Evolutionary conservation across 2,113 vertebrate species (phyloP), one percentile per base, ranked within the genome.

Genomic region (Brachirus orientalis): DNA sequence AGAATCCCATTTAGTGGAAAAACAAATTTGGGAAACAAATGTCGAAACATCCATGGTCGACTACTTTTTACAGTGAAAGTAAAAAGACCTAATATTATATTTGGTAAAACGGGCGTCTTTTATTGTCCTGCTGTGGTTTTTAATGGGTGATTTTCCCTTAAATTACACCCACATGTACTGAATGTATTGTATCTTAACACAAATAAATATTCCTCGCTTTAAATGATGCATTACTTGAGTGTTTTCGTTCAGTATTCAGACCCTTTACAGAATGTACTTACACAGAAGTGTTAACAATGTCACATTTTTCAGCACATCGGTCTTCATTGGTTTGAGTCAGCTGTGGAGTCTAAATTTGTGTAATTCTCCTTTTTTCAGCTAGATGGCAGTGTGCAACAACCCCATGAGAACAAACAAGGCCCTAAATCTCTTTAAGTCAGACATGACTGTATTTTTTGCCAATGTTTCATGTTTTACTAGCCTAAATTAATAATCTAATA

Each of bases 371-470:
- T 57, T 8, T 5, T 3, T 61, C 75, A 68, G 14, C 88, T 90
- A 92, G 92, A 88, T 91, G 91, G 81, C 91, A 86, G 85, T 89
- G 70, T 84, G 65, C 75, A 52, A 81, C 83, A 90, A 77, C 77
- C 64, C 40, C 72, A 66, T 35, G 51, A 81, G 48, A 64, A 60
- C 44, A 59, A 14, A 14, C 44, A 7, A 9, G 8, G 9, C n/a
- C 62, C 41, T n/a, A 55, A 64, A 13, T 12, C 62, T 63, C 8
- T 8, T 9, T 19, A 18, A 35, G 1, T 28, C 1, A 20, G 8
- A 16, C 3, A 50, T 53, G 63, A 51, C 22, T 20, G 35, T 8
- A 6, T 37, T 18, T 52, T 57, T 45, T 0, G 33, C 18, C 22
- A 7, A 2, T 43, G 9, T 43, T 63, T 69, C 10, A 14, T 12